A percentile compares a stretch with the other conserved stretches of the same genome.
phyloP scores from a whole-genome alignment of 2,113 vertebrate genomes.

The Saguinus midas region DNA sequence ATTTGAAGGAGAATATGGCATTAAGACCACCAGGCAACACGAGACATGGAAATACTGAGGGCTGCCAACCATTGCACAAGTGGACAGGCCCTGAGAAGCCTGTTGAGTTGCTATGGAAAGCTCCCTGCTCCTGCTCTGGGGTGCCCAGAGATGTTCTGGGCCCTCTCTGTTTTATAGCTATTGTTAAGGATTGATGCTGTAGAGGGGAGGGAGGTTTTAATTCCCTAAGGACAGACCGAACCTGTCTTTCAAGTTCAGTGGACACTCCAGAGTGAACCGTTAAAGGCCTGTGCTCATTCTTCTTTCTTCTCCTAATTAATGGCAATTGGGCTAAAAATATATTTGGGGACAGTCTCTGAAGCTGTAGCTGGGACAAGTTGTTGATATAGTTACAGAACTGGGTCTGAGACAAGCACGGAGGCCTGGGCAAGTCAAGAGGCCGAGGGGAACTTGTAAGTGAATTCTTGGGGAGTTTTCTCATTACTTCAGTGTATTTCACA shows the following conservation, averaged over 20 bases:
- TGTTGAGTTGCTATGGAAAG: neutral
- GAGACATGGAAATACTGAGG: neutral
- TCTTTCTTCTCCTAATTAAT: neutral
- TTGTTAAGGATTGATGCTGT: neutral
- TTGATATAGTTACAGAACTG: neutral
- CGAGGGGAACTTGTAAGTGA: neutral
- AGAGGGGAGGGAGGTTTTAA: neutral
- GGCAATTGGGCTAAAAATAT: neutral
- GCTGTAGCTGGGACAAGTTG: neutral
- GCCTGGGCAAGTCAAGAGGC: neutral
- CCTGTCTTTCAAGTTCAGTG: neutral
- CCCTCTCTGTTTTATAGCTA: neutral
- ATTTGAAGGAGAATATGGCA: neutral
- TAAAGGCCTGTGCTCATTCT: neutral
- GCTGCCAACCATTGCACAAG: neutral
- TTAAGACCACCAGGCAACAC: neutral
- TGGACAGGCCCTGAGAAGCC: neutral
- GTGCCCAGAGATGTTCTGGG: neutral
- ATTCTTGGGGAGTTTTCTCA: neutral
- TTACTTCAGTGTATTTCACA: neutral
- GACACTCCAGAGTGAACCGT: neutral
- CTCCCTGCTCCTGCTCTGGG: neutral
- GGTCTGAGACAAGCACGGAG: neutral
- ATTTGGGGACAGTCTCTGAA: conserved; percentile 1
- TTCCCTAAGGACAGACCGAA: neutral